Base-by-base conservation (phyloP, 2,113 vertebrate species). In the Alces alces region DNA sequence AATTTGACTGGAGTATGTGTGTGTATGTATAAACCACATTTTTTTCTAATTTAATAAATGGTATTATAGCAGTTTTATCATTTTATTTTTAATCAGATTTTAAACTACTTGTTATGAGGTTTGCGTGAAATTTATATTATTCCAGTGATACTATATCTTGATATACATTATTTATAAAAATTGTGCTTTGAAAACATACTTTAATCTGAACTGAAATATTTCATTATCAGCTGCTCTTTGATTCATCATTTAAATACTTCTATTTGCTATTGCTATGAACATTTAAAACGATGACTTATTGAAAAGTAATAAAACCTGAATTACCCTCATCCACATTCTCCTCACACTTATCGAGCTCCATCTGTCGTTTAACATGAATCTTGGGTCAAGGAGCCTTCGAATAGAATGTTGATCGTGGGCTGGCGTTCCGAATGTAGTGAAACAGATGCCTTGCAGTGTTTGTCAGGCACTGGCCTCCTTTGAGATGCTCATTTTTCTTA, bases 61-160 rank as follows among this genome's bases (percentile, higher is more conserved):
- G 6, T 80, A 66, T 60, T 85, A 79, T 76, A 86, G 6, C 60
- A 89, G 10, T 55, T 52, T 33, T 94, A n/a, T 47, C 83, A 79
- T 85, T 88, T 61, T 61, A 70, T 93, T 91, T 57, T 50, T 95
- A 96, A 86, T 96, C n/a, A 84, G 15, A 86, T 89, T 95, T 95
- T 94, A 91, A 6, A 50, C 82, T 91, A 95, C 45, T 84, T 76
- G 1, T 64, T 96, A n/a, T 1, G 55, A 86, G 64, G 9, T 76
- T 43, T 54, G 21, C 30, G 0, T 80, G 60, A 5, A 45, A 21
- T 94, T 93, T 30, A 3, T 70, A 83, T 91, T 58, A 80, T 60
- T 93, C 11, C 33, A 45, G 11, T 79, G 9, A 36, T 83, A 47
- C 12, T 90, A 3, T 86, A 45, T 43, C 25, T 79, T 93, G 21